A percentile compares a stretch with the other conserved stretches of the same genome.
Conservation (phyloP, 2,113 vertebrate genomes). For the Ginglymostoma cirratum region DNA sequence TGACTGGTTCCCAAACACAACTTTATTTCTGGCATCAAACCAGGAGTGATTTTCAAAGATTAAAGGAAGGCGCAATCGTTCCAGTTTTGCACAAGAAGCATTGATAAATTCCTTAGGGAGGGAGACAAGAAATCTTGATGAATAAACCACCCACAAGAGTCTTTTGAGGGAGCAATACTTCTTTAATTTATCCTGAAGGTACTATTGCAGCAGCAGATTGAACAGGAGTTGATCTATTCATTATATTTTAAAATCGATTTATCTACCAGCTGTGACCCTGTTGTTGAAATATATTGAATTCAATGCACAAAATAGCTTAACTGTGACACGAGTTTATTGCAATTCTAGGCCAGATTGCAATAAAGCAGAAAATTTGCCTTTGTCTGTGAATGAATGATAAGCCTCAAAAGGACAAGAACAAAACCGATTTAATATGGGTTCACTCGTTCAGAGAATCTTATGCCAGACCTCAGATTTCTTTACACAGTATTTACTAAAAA, state of each 20-base stretch:
- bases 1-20: not conserved
- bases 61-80: not conserved
- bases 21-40: not conserved
- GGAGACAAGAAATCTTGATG: not conserved
- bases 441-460: too few species aligned
- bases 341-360: not conserved
- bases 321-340: not conserved
- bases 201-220: not conserved
- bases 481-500: too few species aligned
- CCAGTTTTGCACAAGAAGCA: not conserved
- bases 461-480: too few species aligned
- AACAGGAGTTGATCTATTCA: not conserved
- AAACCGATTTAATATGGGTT: too few species aligned
- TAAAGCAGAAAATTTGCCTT: not conserved
- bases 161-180: not conserved
- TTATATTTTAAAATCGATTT: not conserved
- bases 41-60: not conserved
- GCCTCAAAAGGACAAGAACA: not conserved
- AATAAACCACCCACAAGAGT: not conserved
- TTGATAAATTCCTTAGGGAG: not conserved
- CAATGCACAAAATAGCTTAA: not conserved
- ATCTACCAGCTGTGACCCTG: not conserved
- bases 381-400: not conserved
- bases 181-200: not conserved
- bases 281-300: constrained; percentile 21